phyloP scores from a whole-genome alignment of 2,797 vertebrate species.

The Danio aesculapii region DNA sequence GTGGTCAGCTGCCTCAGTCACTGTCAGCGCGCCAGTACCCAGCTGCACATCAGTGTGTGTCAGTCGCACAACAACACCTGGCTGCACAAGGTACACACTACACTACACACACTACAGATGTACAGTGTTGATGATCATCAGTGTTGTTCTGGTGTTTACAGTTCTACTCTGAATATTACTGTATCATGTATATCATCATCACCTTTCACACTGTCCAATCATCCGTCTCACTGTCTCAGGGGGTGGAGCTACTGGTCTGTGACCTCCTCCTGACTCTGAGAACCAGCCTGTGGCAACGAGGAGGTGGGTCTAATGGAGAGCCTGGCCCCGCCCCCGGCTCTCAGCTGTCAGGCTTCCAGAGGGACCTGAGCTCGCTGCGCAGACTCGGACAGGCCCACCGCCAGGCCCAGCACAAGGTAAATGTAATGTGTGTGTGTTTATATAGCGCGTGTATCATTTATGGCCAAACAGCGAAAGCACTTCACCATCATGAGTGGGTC shows the following conservation, averaged over 20 bases:
- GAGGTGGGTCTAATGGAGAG: slow-evolving; percentile 84
- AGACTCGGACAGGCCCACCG: slow-evolving; percentile 91
- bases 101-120: neutral
- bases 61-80: slow-evolving; percentile 81
- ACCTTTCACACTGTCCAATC: neutral
- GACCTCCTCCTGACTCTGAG: slow-evolving; percentile 93
- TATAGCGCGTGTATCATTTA: too few relatives aligned
- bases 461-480: too few relatives aligned
- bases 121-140: too few relatives aligned
- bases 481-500: too few relatives aligned
- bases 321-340: slow-evolving; percentile 86
- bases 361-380: slow-evolving; percentile 92
- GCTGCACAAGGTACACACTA: slow-evolving; percentile 83
- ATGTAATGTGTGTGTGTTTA: too few relatives aligned
- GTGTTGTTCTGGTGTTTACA: too few relatives aligned
- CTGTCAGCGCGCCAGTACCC: slow-evolving; percentile 90
- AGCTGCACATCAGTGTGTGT: slow-evolving; percentile 89
- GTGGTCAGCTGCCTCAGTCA: slow-evolving; percentile 82
- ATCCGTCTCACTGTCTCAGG: slow-evolving; percentile 72
- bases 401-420: slow-evolving; percentile 94
- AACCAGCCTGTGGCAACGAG: slow-evolving; percentile 92
- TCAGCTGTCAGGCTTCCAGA: slow-evolving; percentile 93
- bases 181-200: neutral
- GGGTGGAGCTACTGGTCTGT: slow-evolving; percentile 92
- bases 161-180: too few relatives aligned